Evolutionary conservation across 2,113 vertebrate species (phyloP), one percentile per base, ranked within the genome.

Genomic region (Chitala chitala): DNA sequence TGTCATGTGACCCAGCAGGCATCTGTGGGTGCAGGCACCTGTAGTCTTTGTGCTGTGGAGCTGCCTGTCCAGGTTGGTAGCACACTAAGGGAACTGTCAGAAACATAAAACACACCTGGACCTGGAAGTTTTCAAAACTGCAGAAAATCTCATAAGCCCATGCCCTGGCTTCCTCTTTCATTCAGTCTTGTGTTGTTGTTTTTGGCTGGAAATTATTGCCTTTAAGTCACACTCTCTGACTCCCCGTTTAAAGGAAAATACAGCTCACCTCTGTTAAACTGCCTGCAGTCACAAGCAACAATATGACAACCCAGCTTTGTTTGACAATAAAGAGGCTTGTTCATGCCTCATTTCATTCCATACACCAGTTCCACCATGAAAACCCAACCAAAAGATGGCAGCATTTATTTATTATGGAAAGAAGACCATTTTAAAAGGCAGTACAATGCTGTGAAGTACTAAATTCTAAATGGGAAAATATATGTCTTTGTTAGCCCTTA

Each of bases 101-200:
- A 66, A 44, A 48, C 65, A 48, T 66, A n/a, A 64, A 51, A 61
- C 59, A 46, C 44, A 44, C 42, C 44, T 55, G 13, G 58, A 46
- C 38, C 5, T 42, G 42, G 48, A 48, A 64, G 29, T 42, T 55
- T 74, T 71, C 69, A 76, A 72, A 58, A 69, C 53, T 26, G 69
- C 72, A 65, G 73, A 48, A 73, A 69, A 70, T 78, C 75, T 75
- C 66, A 75, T 80, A 64, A 69, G 78, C 78, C 80, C 77, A 73
- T 72, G 55, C 69, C 79, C 71, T 42, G 58, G 51, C 56, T 69
- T 78, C 65, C 33, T 2, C 5, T 36, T 44, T 75, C 77, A 54
- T 76, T 73, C 46, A 69, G 81, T 82, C 75, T 83, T 50, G 78
- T 84, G 80, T 78, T 86, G 84, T 87, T 88, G 76, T 82, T 81